A percentile compares a stretch with the other conserved stretches of the same genome.
Evolutionary conservation across 2,888 invertebrate species (phyloP).

Genomic region (Mesorhabditis belari): DNA sequence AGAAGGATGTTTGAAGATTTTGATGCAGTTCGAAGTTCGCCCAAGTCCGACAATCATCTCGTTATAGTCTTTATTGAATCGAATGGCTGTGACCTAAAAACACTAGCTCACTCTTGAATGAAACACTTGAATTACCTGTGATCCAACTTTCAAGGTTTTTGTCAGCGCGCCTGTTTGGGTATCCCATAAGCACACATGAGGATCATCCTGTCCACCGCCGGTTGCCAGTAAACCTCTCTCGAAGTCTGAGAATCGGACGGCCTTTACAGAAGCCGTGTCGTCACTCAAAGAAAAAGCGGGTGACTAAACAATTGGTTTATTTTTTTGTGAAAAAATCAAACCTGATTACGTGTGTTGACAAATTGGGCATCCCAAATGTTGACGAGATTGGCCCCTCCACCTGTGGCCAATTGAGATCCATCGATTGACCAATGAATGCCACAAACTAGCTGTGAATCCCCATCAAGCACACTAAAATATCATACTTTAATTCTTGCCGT

Average conservation of each 20-base stretch:
- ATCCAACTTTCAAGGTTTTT: too few species aligned
- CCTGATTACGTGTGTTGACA: too few species aligned
- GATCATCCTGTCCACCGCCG: conserved; percentile 19
- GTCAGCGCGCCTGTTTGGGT: conserved; percentile 9
- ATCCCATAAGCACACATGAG: conserved; percentile 20
- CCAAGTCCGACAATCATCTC: conserved; percentile 93
- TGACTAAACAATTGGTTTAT: conserved; percentile 17
- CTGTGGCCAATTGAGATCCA: conserved; percentile 84
- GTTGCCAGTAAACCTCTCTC: conserved; percentile 20
- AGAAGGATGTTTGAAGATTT: conserved; percentile 91
- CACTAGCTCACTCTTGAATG: not conserved
- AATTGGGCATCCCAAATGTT: conserved; percentile 74
- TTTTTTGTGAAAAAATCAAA: not conserved
- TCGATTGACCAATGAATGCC: conserved; percentile 93
- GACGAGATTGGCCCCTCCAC: conserved; percentile 90
- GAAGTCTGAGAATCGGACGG: conserved; percentile 71
- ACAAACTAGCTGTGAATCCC: conserved; percentile 65
- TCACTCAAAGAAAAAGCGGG: conserved; percentile 56
- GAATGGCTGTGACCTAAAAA: conserved; percentile 72
- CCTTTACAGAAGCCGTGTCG: conserved; percentile 82
- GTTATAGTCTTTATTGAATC: conserved; percentile 86
- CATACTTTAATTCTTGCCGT: too few species aligned
- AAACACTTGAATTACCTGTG: too few species aligned
- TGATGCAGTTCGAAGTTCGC: conserved; percentile 82
- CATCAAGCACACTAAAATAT: conserved; percentile 14